Evolutionary conservation across 92 coral and sea anemone genomes (phyloP).

Genomic region (Epizoanthus ramosus): DNA sequence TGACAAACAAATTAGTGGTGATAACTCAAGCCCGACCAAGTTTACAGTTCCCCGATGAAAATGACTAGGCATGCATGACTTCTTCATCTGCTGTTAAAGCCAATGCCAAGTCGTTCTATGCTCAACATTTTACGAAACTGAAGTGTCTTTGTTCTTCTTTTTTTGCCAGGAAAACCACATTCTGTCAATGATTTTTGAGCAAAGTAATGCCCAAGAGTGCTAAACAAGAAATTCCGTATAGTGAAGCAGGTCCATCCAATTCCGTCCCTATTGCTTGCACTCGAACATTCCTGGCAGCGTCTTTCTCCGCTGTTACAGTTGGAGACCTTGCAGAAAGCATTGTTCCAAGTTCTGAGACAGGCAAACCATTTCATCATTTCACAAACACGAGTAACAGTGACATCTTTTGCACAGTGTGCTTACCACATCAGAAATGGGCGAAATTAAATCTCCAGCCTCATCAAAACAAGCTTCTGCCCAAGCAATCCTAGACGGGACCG

Average conservation of each 20-base stretch:
- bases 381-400: slow-evolving; percentile 31
- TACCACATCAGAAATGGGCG: slow-evolving; percentile 52
- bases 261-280: slow-evolving; percentile 24
- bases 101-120: slow-evolving; percentile 15
- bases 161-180: slow-evolving; percentile 47
- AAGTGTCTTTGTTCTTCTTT: slow-evolving; percentile 31
- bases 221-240: background rate
- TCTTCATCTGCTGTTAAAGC: background rate
- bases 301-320: slow-evolving; percentile 51
- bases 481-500: slow-evolving; percentile 39
- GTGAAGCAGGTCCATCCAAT: slow-evolving; percentile 23
- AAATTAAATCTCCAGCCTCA: slow-evolving; percentile 26
- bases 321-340: slow-evolving; percentile 41
- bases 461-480: slow-evolving; percentile 10
- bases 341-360: slow-evolving; percentile 33
- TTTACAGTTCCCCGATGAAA: slow-evolving; percentile 6
- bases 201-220: slow-evolving; percentile 5
- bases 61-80: background rate
- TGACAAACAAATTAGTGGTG: background rate
- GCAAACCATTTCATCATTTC: slow-evolving; percentile 47
- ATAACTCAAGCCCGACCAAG: background rate
- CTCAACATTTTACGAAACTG: slow-evolving; percentile 42
- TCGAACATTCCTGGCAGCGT: slow-evolving; percentile 46
- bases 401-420: slow-evolving; percentile 42
- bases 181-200: slow-evolving; percentile 37